Conservation (phyloP, 2,797 vertebrate species). For the Rhabdomys pumilio region DNA sequence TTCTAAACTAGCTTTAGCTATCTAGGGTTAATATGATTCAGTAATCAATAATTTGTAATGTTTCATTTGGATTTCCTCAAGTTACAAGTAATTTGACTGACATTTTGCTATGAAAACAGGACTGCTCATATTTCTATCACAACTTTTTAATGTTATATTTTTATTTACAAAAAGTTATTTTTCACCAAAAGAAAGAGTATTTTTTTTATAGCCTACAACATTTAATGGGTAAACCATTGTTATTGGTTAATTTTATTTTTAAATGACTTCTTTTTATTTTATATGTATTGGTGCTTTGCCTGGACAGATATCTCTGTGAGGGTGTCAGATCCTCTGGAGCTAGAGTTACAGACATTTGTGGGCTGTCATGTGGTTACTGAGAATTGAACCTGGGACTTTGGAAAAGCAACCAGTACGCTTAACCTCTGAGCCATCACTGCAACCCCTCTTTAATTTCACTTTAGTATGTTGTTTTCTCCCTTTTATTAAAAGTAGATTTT, state of each 20-base stretch:
- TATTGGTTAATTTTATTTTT: background rate
- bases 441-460: background rate
- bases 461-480: background rate
- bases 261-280: background rate
- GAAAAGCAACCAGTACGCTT: background rate
- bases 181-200: background rate
- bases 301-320: background rate
- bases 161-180: background rate
- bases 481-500: background rate
- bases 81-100: background rate
- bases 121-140: background rate
- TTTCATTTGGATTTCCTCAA: background rate
- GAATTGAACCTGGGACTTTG: background rate
- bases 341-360: background rate
- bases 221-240: background rate
- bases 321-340: background rate
- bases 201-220: background rate
- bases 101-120: background rate
- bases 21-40: background rate
- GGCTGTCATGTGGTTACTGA: background rate
- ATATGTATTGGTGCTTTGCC: background rate
- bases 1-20: background rate
- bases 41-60: background rate
- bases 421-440: background rate
- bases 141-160: background rate